phyloP scores from a whole-genome alignment of 2,888 invertebrate species.

The Malthinus seriepunctatus region DNA sequence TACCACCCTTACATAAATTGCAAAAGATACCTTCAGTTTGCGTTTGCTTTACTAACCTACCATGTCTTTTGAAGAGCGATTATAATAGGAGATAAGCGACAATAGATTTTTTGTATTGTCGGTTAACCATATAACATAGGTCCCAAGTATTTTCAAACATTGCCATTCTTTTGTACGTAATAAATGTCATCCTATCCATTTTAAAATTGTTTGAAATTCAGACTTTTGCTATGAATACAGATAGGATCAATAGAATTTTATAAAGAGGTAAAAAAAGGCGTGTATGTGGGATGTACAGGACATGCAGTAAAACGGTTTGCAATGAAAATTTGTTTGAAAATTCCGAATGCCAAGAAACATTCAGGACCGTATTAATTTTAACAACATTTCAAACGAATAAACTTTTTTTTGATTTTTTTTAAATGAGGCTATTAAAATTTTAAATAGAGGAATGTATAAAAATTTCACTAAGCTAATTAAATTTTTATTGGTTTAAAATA shows the following conservation, averaged over 20 bases:
- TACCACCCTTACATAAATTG: constrained; percentile 3
- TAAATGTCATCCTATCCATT: constrained; percentile 46
- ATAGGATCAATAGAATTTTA: not conserved
- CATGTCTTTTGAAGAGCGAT: constrained; percentile 7
- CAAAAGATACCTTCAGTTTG: constrained; percentile 5
- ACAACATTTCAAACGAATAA: no score
- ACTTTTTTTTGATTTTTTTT: no score
- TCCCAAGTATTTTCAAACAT: constrained; percentile 44
- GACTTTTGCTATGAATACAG: constrained; percentile 45
- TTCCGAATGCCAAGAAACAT: no score
- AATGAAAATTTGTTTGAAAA: no score
- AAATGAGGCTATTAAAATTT: no score
- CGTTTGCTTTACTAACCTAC: constrained; percentile 6
- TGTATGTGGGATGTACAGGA: not conserved
- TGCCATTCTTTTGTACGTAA: constrained; percentile 44
- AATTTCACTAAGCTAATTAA: no score
- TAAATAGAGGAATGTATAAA: no score
- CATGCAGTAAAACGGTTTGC: no score
- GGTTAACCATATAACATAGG: constrained; percentile 44
- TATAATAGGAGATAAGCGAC: constrained; percentile 20
- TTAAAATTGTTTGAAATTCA: constrained; percentile 43
- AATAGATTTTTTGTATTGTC: constrained; percentile 36
- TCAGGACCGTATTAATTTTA: no score
- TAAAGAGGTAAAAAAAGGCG: constrained; percentile 37
- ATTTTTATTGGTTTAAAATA: no score